A percentile compares a stretch with the other conserved stretches of the same genome.
Conservation (phyloP, 2,888 invertebrate species). For the Andrena chrysosceles region DNA sequence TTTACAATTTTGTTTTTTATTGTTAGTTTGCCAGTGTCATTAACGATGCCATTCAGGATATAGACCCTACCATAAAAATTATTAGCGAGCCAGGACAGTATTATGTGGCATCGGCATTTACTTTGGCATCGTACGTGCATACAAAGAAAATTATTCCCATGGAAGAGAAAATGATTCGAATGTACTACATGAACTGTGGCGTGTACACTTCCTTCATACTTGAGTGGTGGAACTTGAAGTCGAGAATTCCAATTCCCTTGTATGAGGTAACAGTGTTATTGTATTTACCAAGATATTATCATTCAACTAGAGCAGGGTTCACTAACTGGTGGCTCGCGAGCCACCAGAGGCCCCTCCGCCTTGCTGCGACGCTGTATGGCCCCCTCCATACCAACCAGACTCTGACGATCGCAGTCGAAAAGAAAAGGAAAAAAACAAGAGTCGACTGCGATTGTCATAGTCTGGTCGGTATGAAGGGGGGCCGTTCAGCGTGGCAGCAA, state of each 20-base stretch:
- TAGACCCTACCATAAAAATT: conserved; percentile 82
- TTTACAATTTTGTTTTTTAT: conserved; percentile 6
- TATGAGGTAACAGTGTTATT: conserved; percentile 49
- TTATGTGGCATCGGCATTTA: conserved; percentile 87
- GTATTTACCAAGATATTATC: background rate
- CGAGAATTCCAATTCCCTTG: conserved; percentile 70
- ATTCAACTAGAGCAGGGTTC: no score
- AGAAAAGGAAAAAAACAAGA: no score
- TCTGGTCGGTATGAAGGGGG: no score
- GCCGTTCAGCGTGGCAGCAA: no score
- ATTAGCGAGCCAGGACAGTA: conserved; percentile 89
- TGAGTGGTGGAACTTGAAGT: conserved; percentile 79
- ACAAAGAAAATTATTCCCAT: conserved; percentile 84
- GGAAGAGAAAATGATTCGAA: conserved; percentile 73
- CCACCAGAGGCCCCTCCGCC: no score
- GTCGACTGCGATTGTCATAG: no score
- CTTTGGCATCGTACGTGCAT: conserved; percentile 86
- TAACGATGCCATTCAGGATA: conserved; percentile 85
- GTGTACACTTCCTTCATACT: conserved; percentile 88
- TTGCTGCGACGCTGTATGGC: no score
- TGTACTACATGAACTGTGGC: conserved; percentile 89
- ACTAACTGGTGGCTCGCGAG: no score
- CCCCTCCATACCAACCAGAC: no score
- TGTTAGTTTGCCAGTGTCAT: conserved; percentile 84
- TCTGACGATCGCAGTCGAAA: no score